Percentiles rank a stretch among this genome's conserved stretches.
These are phyloP conservation scores for Catocala sponsa DNA, from an alignment of 2,888 invertebrate genomes.

Conservation along the genomic window DNA sequence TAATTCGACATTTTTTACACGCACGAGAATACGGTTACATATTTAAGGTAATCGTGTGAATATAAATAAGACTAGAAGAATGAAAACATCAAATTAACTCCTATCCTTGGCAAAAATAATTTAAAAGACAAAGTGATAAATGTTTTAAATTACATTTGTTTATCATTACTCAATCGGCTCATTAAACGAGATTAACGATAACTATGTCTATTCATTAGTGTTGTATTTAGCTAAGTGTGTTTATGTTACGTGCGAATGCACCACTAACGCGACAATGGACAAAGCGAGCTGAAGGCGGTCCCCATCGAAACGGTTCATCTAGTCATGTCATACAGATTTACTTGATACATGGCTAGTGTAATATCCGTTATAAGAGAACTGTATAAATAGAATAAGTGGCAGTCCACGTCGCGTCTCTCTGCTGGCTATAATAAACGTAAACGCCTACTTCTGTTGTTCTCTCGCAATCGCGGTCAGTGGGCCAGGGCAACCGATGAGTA, in stretches of 20 bases:
- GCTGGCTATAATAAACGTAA: constrained; percentile 62
- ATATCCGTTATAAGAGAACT: constrained; percentile 32
- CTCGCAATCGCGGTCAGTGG: constrained; percentile 80
- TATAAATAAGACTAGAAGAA: constrained; percentile 3
- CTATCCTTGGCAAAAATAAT: no score
- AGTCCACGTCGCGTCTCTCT: constrained; percentile 38
- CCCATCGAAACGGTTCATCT: constrained; percentile 20
- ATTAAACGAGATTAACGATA: constrained; percentile 27
- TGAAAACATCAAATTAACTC: background rate
- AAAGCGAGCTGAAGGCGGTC: constrained; percentile 26
- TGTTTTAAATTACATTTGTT: constrained; percentile 4
- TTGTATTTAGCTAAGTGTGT: constrained; percentile 38
- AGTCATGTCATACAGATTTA: constrained; percentile 26
- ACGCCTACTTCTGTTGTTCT: constrained; percentile 71
- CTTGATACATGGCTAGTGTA: constrained; percentile 21
- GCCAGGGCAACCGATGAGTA: constrained; percentile 78
- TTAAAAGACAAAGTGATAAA: no score
- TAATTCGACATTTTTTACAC: constrained; percentile 28
- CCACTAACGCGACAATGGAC: constrained; percentile 35
- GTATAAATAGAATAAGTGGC: constrained; percentile 44
- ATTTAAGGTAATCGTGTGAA: constrained; percentile 15
- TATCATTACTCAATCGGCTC: constrained; percentile 32
- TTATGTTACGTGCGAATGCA: constrained; percentile 43
- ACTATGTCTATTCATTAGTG: constrained; percentile 26
- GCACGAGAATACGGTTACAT: constrained; percentile 26